These are phyloP conservation scores for Chloebia gouldiae DNA, from an alignment of 2,113 vertebrate species.

Conservation along the genomic window DNA sequence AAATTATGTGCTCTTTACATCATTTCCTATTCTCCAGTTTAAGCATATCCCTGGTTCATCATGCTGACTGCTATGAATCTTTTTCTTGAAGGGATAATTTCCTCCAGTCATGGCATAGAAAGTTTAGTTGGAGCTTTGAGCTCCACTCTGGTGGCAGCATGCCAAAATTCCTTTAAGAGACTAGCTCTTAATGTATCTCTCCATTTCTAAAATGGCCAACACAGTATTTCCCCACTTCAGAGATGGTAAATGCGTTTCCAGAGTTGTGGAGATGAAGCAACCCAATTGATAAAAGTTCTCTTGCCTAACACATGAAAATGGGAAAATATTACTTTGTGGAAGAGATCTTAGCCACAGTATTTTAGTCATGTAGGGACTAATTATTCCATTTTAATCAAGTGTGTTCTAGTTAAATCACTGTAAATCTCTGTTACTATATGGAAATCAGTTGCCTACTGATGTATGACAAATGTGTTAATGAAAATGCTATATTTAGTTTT, in stretches of 20 bases:
- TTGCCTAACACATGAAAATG: neutral
- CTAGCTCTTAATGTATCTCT: neutral
- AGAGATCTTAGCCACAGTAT: neutral
- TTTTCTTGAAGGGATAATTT: neutral
- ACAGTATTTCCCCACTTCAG: neutral
- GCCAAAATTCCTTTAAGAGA: neutral
- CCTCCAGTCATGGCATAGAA: neutral
- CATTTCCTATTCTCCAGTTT: neutral
- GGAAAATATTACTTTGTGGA: neutral
- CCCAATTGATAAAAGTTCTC: neutral
- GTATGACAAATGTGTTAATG: neutral
- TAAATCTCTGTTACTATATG: neutral
- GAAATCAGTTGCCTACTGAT: neutral
- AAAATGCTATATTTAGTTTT: neutral
- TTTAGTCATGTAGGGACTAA: neutral
- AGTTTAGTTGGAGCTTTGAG: neutral
- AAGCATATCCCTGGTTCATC: neutral
- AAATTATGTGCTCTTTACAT: neutral
- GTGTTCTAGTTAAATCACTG: neutral
- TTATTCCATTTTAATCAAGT: neutral
- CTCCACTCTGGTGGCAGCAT: neutral
- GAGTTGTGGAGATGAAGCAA: neutral
- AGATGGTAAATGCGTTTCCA: neutral
- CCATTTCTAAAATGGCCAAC: neutral
- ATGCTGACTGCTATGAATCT: neutral